Evolutionary conservation across 2,113 vertebrate genomes (phyloP).

Genomic region (Columbina picui): DNA sequence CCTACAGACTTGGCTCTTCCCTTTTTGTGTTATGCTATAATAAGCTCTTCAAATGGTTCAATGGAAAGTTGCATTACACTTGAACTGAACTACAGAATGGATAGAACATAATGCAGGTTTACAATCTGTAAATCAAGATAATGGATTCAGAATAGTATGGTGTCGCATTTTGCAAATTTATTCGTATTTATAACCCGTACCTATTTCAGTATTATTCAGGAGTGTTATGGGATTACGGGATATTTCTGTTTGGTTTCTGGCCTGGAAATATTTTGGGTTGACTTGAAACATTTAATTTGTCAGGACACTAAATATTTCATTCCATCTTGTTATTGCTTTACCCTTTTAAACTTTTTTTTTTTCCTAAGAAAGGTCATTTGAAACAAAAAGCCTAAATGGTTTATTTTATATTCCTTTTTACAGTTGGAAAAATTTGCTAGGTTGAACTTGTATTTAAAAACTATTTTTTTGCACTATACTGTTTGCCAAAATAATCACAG

Average conservation of each 20-base stretch:
- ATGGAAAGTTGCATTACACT: not conserved
- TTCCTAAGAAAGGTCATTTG: not conserved
- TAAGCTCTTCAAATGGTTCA: not conserved
- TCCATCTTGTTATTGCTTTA: slow-evolving; percentile 41
- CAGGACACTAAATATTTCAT: slow-evolving; percentile 23
- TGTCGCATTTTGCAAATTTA: not conserved
- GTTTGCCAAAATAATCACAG: slow-evolving; percentile 9
- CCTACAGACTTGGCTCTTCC: not conserved
- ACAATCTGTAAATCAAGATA: slow-evolving; percentile 3
- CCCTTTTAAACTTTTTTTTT: not conserved
- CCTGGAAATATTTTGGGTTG: slow-evolving; percentile 27
- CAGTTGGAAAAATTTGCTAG: not conserved
- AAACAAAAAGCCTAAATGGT: slow-evolving; percentile 32
- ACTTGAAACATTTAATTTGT: slow-evolving; percentile 36
- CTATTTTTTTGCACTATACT: not conserved
- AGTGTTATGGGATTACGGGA: not conserved
- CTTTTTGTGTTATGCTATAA: not conserved
- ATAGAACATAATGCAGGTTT: not conserved
- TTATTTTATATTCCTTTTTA: slow-evolving; percentile 13
- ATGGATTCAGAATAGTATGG: not conserved
- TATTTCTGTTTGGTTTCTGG: slow-evolving; percentile 48
- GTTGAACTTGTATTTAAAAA: not conserved
- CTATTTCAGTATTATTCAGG: not conserved
- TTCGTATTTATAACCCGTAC: not conserved
- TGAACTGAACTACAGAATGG: not conserved